Evolutionary conservation across 2,797 vertebrate species (phyloP), one percentile per base, ranked within the genome.

Genomic region (Enteromius unitaeniatus): DNA sequence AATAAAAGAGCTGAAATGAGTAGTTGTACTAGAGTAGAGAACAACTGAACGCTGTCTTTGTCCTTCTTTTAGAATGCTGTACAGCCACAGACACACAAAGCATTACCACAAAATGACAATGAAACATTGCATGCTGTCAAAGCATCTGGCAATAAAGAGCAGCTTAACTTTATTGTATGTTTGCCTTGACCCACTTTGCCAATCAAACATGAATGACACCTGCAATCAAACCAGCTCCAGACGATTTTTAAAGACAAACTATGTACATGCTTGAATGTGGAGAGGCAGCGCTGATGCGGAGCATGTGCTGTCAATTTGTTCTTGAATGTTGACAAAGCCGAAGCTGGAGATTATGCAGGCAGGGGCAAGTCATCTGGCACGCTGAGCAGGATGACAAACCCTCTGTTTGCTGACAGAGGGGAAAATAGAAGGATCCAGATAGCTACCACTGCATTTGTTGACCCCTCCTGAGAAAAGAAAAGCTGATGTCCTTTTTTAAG

Each of bases 281-380:
- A 74, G 53, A 49, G 58, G 64, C 79, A 51, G 78, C 79, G 40
- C 74, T 74, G 55, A 82, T 70, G 70, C 72, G 4, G 68, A 79
- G 81, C 81, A 85, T 87, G 69, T 86, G 85, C 70, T 78, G 86
- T 87, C 86, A 89, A 89, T 90, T 91, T 90, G 87, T 89, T 89
- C 88, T 70, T 84, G 78, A 81, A 75, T 90, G 89, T 89, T 91
- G 88, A 91, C 88, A 90, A 90, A 91, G 84, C 79, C 47, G 65
- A 75, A 87, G 85, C 77, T 55, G 74, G 87, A 89, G 89, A 90
- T 91, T 91, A 90, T 89, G 82, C 91, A 92, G 88, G 91, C 88
- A 87, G 89, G 69, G 91, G 84, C 91, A 92, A 89, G 91, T 89
- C 81, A 81, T 85, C 83, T 85, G 88, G 90, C 88, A 88, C 72